Percentiles rank a stretch among this genome's conserved stretches.
Conservation (phyloP, 2,113 vertebrate species). For the cattle (Bos taurus) region DNA sequence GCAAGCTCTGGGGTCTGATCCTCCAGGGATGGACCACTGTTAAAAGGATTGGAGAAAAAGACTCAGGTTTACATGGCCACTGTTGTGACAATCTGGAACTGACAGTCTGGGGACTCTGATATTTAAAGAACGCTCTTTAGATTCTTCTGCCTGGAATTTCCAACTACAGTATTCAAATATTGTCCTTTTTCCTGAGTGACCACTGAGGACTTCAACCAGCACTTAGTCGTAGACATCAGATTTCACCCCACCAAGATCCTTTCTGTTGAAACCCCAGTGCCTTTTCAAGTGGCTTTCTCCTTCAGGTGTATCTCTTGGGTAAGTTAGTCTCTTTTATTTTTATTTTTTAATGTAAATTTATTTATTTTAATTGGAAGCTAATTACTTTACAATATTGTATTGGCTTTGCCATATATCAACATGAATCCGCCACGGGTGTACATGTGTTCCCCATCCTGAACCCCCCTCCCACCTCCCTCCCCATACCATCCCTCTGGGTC, state of each 20-base stretch:
- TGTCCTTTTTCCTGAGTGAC: background rate
- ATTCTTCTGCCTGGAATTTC: background rate
- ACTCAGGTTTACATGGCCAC: background rate
- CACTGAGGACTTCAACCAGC: background rate
- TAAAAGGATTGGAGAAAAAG: background rate
- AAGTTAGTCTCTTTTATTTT: background rate
- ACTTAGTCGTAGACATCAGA: background rate
- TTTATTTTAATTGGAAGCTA: too few relatives aligned
- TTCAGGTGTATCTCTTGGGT: background rate
- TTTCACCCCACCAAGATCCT: background rate
- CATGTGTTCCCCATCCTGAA: too few relatives aligned
- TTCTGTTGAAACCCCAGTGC: background rate
- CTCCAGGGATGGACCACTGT: background rate
- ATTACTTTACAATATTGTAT: too few relatives aligned
- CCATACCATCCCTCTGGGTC: too few relatives aligned
- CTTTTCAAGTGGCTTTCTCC: background rate
- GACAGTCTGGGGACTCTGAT: background rate
- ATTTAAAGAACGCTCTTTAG: background rate
- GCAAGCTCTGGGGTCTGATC: background rate
- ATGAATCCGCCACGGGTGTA: too few relatives aligned
- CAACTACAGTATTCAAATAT: background rate
- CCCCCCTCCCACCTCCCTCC: too few relatives aligned
- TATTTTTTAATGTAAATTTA: too few relatives aligned
- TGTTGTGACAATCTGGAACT: background rate
- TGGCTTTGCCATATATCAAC: too few relatives aligned